phyloP scores from a whole-genome alignment of 1,140 invertebrate genomes.

The Apocrypta bakeri region DNA sequence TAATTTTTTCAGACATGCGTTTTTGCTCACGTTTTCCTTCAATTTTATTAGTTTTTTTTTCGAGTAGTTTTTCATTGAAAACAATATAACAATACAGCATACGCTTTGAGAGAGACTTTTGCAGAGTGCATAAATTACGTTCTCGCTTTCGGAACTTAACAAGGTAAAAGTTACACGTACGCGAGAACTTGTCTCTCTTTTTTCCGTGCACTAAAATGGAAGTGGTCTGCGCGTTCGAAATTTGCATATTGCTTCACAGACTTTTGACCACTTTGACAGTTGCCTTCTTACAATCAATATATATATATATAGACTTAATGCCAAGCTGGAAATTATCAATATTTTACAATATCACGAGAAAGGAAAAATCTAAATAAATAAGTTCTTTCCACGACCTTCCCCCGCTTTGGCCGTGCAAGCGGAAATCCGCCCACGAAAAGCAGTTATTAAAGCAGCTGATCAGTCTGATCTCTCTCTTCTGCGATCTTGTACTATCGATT shows the following conservation, averaged over 20 bases:
- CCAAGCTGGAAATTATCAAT: no score
- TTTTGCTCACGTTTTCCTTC: no score
- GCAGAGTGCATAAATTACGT: no score
- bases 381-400: slow-evolving; percentile 22
- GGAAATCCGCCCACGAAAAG: neutral
- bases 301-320: no score
- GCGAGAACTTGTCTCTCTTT: neutral
- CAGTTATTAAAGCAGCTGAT: neutral
- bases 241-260: slow-evolving; percentile 17
- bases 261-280: no score
- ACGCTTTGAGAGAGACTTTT: no score
- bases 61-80: no score
- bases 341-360: no score
- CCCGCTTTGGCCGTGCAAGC: neutral
- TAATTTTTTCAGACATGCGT: neutral
- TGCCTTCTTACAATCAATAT: no score
- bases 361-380: slow-evolving; percentile 6
- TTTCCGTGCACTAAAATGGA: slow-evolving; percentile 4
- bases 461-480: slow-evolving; percentile 35
- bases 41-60: no score
- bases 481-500: neutral
- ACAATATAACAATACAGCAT: no score
- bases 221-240: neutral
- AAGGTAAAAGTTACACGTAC: slow-evolving; percentile 32
- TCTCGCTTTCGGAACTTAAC: no score